These are phyloP conservation scores for Argyrosomus regius DNA, from an alignment of 2,797 vertebrate genomes.

Conservation along the genomic window DNA sequence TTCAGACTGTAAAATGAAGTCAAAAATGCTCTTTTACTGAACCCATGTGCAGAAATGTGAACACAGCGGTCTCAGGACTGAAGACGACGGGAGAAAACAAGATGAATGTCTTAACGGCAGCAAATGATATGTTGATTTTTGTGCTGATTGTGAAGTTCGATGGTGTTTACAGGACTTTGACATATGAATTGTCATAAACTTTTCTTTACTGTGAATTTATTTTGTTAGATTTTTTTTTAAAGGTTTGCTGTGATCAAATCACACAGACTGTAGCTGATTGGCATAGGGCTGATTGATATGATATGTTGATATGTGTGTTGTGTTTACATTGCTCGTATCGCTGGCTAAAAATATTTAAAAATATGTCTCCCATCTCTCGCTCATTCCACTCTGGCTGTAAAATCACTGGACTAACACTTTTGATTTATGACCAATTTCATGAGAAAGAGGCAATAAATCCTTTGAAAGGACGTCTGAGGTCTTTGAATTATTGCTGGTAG, in stretches of 20 bases:
- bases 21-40: background rate
- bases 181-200: background rate
- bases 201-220: constrained; percentile 50
- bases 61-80: background rate
- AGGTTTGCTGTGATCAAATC: constrained; percentile 44
- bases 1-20: background rate
- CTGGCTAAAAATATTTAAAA: constrained; percentile 35
- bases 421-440: constrained; percentile 69
- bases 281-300: constrained; percentile 23
- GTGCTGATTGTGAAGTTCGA: constrained; percentile 25
- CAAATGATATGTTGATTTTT: constrained; percentile 41
- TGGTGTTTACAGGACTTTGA: constrained; percentile 37
- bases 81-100: background rate
- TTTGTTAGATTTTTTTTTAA: constrained; percentile 30
- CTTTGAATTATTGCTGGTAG: background rate
- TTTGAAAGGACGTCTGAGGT: constrained; percentile 41
- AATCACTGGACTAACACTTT: constrained; percentile 63
- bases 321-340: constrained; percentile 68
- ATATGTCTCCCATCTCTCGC: constrained; percentile 55
- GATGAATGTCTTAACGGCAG: constrained; percentile 66
- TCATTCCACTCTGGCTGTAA: constrained; percentile 61
- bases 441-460: constrained; percentile 75
- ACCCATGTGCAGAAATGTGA: background rate
- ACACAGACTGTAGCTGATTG: constrained; percentile 34
- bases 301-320: constrained; percentile 45